Evolutionary conservation across 2,797 vertebrate genomes (phyloP).

Genomic region (Micropoecilia bifurca): DNA sequence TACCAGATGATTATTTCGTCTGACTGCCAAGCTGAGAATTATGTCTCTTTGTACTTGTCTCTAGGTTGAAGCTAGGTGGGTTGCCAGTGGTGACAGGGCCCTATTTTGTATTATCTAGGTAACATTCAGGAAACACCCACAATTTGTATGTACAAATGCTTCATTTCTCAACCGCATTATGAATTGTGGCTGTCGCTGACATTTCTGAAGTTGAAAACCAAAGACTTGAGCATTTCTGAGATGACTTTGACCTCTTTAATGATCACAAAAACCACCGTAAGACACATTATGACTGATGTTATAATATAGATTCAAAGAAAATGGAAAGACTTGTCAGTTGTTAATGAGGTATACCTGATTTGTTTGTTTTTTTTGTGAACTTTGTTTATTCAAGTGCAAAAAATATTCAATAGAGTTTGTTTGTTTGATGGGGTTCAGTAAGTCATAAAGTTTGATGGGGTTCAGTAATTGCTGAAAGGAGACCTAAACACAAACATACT

Average conservation of each 20-base stretch:
- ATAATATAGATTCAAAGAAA: not conserved
- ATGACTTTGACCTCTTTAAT: slow-evolving; percentile 29
- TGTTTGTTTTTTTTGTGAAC: not conserved
- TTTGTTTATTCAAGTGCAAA: not conserved
- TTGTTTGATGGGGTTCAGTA: not conserved
- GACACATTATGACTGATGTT: slow-evolving; percentile 9
- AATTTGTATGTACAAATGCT: slow-evolving; percentile 56
- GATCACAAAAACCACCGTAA: slow-evolving; percentile 20
- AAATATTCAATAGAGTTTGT: not conserved
- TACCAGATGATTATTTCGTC: slow-evolving; percentile 41
- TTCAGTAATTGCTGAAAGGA: not conserved
- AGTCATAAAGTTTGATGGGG: not conserved
- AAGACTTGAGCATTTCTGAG: slow-evolving; percentile 36
- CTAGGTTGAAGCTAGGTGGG: slow-evolving; percentile 57
- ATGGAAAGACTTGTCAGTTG: not conserved
- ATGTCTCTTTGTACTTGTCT: slow-evolving; percentile 49
- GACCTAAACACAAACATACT: not conserved
- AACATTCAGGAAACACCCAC: slow-evolving; percentile 80
- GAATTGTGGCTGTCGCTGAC: slow-evolving; percentile 37
- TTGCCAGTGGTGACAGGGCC: slow-evolving; percentile 76
- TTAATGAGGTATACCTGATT: not conserved
- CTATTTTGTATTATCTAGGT: slow-evolving; percentile 70
- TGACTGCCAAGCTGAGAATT: slow-evolving; percentile 40
- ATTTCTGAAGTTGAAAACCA: slow-evolving; percentile 47
- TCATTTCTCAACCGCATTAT: slow-evolving; percentile 46